Evolutionary conservation across 2,113 vertebrate genomes (phyloP).

Genomic region (Engystomops pustulosus): DNA sequence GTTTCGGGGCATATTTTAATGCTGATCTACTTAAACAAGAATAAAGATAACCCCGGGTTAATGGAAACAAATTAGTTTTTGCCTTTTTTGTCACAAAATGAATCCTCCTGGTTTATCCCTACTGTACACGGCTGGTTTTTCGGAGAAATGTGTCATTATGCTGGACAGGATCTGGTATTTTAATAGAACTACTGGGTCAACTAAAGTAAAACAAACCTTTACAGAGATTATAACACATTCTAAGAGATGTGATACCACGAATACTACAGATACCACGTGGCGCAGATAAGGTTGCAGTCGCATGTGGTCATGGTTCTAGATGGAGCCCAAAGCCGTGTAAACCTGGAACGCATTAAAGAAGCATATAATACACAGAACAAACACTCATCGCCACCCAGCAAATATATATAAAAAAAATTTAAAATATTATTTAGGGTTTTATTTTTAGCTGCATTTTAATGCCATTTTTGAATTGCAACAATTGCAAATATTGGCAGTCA

Average conservation of each 20-base stretch:
- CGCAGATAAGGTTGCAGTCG: neutral
- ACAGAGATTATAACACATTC: constrained; percentile 26
- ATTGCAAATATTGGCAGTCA: too few species aligned
- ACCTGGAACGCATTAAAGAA: too few species aligned
- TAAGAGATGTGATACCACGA: constrained; percentile 14
- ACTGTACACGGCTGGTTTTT: constrained; percentile 38
- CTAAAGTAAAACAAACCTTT: constrained; percentile 26
- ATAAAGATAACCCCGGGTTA: constrained; percentile 59
- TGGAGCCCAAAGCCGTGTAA: neutral
- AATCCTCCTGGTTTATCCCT: constrained; percentile 48
- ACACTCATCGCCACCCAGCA: too few species aligned
- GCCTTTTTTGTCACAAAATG: constrained; percentile 51
- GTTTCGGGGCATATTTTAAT: constrained; percentile 56
- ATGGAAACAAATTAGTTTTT: constrained; percentile 58
- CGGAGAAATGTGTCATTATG: constrained; percentile 1
- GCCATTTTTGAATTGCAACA: too few species aligned
- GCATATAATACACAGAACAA: too few species aligned
- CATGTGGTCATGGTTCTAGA: neutral
- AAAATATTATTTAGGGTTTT: too few species aligned
- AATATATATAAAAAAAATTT: too few species aligned
- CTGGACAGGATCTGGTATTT: constrained; percentile 21
- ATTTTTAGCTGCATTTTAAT: too few species aligned
- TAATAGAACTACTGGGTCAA: constrained; percentile 38
- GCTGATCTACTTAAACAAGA: constrained; percentile 58
- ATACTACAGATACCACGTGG: neutral